Evolutionary conservation across 2,797 vertebrate genomes (phyloP).

Genomic region (Phrynocephalus guinanensis): DNA sequence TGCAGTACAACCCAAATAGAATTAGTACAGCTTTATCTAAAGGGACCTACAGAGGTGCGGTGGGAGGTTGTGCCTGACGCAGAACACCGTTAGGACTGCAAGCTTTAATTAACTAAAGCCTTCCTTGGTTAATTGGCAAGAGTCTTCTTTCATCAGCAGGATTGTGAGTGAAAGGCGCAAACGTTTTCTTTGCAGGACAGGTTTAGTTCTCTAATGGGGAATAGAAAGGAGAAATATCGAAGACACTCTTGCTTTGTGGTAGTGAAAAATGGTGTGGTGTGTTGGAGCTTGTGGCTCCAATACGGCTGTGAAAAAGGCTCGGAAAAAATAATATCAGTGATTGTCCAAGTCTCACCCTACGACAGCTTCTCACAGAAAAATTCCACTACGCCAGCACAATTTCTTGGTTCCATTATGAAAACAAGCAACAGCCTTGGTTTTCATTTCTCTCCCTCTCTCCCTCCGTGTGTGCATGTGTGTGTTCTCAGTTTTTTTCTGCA

Average conservation of each 20-base stretch:
- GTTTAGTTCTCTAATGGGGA: neutral
- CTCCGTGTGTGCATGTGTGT: too few species aligned
- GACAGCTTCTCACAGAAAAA: too few species aligned
- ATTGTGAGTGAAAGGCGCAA: neutral
- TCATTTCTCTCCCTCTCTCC: too few species aligned
- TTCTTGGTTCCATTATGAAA: too few species aligned
- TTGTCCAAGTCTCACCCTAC: too few species aligned
- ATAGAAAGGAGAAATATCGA: neutral
- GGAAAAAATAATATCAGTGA: too few species aligned
- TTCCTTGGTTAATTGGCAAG: slow-evolving; percentile 9
- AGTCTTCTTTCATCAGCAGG: neutral
- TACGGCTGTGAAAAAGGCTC: too few species aligned
- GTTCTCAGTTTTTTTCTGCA: too few species aligned
- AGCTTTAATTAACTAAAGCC: slow-evolving; percentile 21
- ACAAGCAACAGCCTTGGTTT: too few species aligned
- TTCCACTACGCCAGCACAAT: too few species aligned
- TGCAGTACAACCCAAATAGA: slow-evolving; percentile 6
- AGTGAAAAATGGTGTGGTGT: neutral
- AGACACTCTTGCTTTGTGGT: neutral
- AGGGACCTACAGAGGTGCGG: neutral
- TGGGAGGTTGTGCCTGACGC: neutral
- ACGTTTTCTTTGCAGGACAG: neutral
- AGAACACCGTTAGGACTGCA: neutral
- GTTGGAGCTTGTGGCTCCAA: too few species aligned
- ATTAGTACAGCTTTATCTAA: neutral